These are phyloP conservation scores for Rhabdophis nuchalis DNA, from an alignment of 2,797 vertebrate species.

Conservation along the genomic window DNA sequence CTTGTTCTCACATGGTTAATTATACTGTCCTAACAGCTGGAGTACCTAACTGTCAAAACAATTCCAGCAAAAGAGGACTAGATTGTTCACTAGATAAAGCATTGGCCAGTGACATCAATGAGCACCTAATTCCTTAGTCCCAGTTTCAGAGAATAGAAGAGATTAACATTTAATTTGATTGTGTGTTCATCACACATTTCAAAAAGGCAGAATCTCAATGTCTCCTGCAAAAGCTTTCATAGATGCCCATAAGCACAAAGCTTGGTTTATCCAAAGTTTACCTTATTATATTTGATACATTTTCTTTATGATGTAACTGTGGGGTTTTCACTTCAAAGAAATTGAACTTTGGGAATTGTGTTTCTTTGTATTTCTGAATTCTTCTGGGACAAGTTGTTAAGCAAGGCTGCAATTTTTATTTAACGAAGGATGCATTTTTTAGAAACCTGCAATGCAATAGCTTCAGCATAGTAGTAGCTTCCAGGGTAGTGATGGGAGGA, in stretches of 20 bases:
- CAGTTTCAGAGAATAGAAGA: background rate
- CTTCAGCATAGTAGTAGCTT: background rate
- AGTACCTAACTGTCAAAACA: background rate
- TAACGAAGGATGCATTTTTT: background rate
- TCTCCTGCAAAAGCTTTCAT: background rate
- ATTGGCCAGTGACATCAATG: background rate
- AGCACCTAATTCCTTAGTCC: background rate
- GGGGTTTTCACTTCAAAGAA: background rate
- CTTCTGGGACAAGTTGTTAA: background rate
- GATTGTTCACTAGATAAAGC: background rate
- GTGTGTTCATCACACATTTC: background rate
- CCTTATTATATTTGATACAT: background rate
- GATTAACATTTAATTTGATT: background rate
- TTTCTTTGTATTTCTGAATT: background rate
- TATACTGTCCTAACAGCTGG: background rate
- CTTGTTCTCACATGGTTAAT: background rate
- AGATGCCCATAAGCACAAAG: background rate
- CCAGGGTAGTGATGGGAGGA: background rate
- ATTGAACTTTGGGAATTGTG: background rate
- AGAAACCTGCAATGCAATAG: background rate
- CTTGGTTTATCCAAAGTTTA: background rate
- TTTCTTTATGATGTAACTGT: background rate
- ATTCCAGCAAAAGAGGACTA: background rate
- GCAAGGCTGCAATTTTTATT: background rate
- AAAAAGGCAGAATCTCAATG: background rate